phyloP scores from a whole-genome alignment of 2,113 vertebrate genomes.

The Dinomys branickii region DNA sequence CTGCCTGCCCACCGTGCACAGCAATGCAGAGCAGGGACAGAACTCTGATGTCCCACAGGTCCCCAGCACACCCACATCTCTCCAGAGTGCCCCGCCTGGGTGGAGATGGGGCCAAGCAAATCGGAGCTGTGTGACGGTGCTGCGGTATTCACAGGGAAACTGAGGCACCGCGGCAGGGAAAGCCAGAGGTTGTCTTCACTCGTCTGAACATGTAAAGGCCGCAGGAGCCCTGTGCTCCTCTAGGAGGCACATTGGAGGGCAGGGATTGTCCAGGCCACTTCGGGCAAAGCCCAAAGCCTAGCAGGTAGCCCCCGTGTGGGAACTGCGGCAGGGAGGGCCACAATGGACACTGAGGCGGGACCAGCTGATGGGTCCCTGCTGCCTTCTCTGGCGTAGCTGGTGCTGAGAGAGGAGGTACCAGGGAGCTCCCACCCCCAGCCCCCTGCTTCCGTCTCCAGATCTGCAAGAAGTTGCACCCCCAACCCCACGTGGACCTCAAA shows the following conservation, averaged over 20 bases:
- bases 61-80: background rate
- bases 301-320: background rate
- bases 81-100: background rate
- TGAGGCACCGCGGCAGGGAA: background rate
- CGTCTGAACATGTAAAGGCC: background rate
- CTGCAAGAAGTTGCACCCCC: background rate
- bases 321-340: background rate
- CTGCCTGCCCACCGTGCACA: fast-evolving
- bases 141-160: background rate
- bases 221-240: background rate
- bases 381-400: background rate
- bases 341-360: fast-evolving
- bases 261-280: background rate
- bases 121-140: background rate
- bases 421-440: background rate
- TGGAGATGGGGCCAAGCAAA: background rate
- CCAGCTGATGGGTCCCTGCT: background rate
- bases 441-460: background rate
- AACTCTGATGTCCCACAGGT: fast-evolving
- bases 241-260: background rate
- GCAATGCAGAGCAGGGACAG: too few species aligned
- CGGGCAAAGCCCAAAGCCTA: background rate
- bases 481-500: background rate
- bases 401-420: background rate
- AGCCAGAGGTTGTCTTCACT: background rate